Conservation (phyloP, 2,797 vertebrate species). For the Acanthopagrus latus region DNA sequence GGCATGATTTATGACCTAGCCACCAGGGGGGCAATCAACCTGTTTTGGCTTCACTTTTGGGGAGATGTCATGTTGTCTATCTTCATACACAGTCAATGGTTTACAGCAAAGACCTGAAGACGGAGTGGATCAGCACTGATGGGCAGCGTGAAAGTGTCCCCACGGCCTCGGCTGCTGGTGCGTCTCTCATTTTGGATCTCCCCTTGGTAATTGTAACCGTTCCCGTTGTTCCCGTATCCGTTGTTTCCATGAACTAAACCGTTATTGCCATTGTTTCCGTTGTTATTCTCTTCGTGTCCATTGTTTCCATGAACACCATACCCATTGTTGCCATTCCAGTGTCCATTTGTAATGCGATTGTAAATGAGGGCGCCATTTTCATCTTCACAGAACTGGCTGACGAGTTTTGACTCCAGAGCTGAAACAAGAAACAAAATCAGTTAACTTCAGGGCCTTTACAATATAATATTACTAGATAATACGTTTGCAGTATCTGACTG, state of each 20-base stretch:
- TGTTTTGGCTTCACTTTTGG: no score
- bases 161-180: constrained; percentile 66
- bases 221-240: constrained; percentile 43
- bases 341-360: constrained; percentile 85
- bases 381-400: constrained; percentile 94
- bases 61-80: no score
- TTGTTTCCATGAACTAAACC: constrained; percentile 50
- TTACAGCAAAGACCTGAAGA: constrained; percentile 72
- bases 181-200: constrained; percentile 63
- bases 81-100: no score
- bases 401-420: constrained; percentile 92
- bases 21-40: no score
- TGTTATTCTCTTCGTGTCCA: constrained; percentile 54
- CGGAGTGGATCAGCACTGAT: constrained; percentile 80
- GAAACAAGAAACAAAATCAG: constrained; percentile 30
- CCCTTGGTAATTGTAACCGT: constrained; percentile 54
- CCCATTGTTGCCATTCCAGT: constrained; percentile 76
- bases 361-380: constrained; percentile 92
- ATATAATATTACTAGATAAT: no score
- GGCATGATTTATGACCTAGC: no score
- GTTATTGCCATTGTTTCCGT: constrained; percentile 67
- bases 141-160: constrained; percentile 77
- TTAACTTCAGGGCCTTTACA: not conserved
- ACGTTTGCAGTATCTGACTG: constrained; percentile 7
- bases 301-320: constrained; percentile 67